Percentiles rank a stretch among this genome's conserved stretches.
Conservation (phyloP, 2,888 invertebrate genomes). For the Apamea sordens region DNA sequence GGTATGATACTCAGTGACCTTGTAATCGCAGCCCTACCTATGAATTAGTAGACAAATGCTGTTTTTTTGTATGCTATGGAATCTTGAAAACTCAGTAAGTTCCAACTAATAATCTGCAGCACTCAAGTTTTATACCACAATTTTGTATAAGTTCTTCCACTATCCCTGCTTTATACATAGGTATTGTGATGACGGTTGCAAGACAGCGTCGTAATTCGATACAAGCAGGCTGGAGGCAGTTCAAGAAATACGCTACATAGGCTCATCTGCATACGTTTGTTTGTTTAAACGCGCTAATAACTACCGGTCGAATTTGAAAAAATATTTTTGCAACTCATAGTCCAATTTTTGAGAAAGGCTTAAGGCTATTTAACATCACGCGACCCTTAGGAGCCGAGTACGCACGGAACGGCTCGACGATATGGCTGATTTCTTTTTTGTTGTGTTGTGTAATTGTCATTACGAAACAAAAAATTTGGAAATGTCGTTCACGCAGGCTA, state of each 20-base stretch:
- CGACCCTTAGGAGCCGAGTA: neutral
- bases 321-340: neutral
- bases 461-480: neutral
- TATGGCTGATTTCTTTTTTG: neutral
- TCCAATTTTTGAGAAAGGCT: neutral
- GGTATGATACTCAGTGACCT: neutral
- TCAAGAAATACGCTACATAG: neutral
- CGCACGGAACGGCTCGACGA: neutral
- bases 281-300: too few species aligned
- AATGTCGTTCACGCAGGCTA: neutral
- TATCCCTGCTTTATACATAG: neutral
- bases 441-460: neutral
- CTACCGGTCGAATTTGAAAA: neutral
- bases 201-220: neutral
- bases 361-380: neutral
- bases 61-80: neutral
- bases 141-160: neutral
- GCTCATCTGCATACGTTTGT: neutral
- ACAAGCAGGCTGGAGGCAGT: neutral
- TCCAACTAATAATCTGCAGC: neutral
- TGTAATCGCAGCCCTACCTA: neutral
- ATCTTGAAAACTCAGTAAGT: neutral
- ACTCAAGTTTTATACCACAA: neutral
- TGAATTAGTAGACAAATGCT: neutral
- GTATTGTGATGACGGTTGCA: neutral